Percentiles rank a stretch among this genome's conserved stretches.
phyloP scores from a whole-genome alignment of 30 jellyfish, hydroid and myxozoan species.

The Morbakka virulenta region DNA sequence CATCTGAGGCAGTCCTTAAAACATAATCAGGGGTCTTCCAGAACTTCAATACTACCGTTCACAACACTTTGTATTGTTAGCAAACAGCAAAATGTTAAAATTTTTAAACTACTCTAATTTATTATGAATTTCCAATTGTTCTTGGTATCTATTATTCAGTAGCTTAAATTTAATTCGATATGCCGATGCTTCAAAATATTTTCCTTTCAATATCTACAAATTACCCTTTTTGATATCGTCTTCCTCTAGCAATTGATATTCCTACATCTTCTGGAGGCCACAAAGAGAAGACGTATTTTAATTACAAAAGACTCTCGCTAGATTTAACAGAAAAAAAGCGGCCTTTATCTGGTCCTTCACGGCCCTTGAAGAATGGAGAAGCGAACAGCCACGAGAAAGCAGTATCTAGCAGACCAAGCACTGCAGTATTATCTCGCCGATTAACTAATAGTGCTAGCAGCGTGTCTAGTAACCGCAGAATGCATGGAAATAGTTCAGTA shows the following conservation, averaged over 20 bases:
- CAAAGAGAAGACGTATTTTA: background rate
- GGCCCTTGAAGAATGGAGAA: background rate
- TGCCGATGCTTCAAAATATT: no score
- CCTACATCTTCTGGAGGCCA: constrained; percentile 4
- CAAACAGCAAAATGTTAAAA: no score
- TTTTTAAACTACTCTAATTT: no score
- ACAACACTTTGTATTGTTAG: no score
- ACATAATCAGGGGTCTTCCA: no score
- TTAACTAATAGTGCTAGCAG: background rate
- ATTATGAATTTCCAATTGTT: no score
- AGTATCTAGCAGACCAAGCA: background rate
- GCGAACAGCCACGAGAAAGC: background rate
- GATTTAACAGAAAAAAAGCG: background rate
- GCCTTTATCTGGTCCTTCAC: background rate
- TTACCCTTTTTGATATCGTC: background rate
- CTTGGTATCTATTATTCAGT: no score
- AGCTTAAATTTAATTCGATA: no score
- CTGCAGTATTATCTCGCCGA: background rate
- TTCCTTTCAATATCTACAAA: no score
- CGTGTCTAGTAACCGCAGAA: background rate
- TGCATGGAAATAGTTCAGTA: background rate
- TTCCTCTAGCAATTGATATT: constrained; percentile 29
- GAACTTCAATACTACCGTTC: no score
- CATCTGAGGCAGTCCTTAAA: no score
- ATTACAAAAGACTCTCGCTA: background rate